These are phyloP conservation scores for Zoanthus sansibaricus DNA, from an alignment of 92 coral and sea anemone species.

Conservation along the genomic window DNA sequence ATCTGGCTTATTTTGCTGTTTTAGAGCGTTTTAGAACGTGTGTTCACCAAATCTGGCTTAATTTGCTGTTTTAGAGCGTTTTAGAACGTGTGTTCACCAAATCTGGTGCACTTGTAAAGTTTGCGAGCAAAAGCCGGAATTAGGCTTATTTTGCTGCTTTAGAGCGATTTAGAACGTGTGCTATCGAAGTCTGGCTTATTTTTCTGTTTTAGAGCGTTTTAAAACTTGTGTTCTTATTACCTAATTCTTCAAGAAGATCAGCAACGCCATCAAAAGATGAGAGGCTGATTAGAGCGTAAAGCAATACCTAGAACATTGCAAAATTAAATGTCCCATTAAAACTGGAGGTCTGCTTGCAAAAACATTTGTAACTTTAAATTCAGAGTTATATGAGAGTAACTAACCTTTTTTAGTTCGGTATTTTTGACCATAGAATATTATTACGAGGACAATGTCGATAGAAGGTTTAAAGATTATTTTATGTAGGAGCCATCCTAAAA, in stretches of 20 bases:
- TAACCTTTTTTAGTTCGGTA: slow-evolving; percentile 5
- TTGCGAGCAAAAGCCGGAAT: too few relatives aligned
- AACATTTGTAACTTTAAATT: neutral
- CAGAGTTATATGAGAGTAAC: slow-evolving; percentile 16
- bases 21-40: too few relatives aligned
- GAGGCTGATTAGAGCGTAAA: neutral
- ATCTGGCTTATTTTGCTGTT: too few relatives aligned
- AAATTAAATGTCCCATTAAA: slow-evolving; percentile 16
- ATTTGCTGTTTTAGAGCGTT: too few relatives aligned
- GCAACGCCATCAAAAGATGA: slow-evolving; percentile 23
- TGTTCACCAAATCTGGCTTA: too few relatives aligned
- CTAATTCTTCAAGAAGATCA: neutral
- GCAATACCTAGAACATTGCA: slow-evolving; percentile 7
- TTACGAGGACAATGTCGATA: neutral
- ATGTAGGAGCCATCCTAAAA: neutral
- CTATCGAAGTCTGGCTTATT: too few relatives aligned
- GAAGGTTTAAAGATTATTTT: neutral
- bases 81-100: too few relatives aligned
- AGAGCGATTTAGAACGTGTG: too few relatives aligned
- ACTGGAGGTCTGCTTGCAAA: neutral
- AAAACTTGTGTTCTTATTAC: too few relatives aligned
- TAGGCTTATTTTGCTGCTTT: too few relatives aligned
- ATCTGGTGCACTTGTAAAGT: too few relatives aligned
- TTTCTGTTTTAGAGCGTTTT: too few relatives aligned
- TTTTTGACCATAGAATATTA: neutral